Conservation (phyloP, 1,140 invertebrate species). For the Calephelis virginiensis region DNA sequence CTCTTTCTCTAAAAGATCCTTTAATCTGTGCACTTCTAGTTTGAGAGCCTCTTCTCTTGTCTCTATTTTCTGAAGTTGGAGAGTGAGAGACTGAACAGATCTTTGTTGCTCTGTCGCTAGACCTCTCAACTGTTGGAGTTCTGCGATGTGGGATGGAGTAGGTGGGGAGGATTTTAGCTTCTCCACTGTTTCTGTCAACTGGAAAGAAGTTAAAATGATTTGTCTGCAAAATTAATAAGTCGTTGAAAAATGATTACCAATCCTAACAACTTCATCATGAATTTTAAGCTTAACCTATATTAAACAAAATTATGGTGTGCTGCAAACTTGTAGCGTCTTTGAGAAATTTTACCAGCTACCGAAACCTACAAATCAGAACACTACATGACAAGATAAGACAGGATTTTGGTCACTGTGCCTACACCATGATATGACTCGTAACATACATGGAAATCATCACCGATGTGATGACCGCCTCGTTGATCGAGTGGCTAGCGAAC, state of each 20-base stretch:
- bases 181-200: slow-evolving; percentile 57
- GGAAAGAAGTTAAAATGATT: slow-evolving; percentile 9
- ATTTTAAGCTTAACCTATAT: too few species aligned
- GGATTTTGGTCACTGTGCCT: too few species aligned
- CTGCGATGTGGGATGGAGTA: slow-evolving; percentile 49
- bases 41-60: slow-evolving; percentile 63
- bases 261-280: not conserved
- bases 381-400: too few species aligned
- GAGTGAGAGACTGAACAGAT: slow-evolving; percentile 52
- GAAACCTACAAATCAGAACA: too few species aligned
- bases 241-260: not conserved
- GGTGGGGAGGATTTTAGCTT: slow-evolving; percentile 49
- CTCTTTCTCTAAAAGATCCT: slow-evolving; percentile 62
- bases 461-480: too few species aligned
- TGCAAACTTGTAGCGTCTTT: too few species aligned
- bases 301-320: too few species aligned
- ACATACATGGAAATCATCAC: too few species aligned
- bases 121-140: slow-evolving; percentile 59
- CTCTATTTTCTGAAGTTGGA: slow-evolving; percentile 57
- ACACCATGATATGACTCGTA: too few species aligned
- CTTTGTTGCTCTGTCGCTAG: slow-evolving; percentile 59
- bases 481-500: too few species aligned
- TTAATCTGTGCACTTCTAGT: slow-evolving; percentile 56
- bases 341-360: too few species aligned
- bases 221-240: not conserved